Conservation (phyloP, 2,113 vertebrate genomes). For the Psammodynastes pulverulentus region DNA sequence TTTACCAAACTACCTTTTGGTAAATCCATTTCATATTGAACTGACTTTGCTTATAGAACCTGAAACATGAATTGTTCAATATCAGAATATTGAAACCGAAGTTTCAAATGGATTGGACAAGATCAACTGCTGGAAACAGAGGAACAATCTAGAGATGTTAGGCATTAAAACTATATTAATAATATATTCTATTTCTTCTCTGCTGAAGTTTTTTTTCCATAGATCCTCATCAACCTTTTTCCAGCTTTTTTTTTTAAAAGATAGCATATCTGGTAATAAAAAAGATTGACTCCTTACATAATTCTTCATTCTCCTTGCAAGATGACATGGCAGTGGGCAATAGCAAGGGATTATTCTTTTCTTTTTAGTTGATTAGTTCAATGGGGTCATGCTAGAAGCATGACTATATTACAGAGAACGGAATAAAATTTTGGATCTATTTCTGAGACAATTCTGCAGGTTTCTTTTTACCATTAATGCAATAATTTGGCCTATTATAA, state of each 20-base stretch:
- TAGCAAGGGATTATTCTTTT: background rate
- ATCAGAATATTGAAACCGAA: background rate
- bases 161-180: background rate
- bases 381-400: background rate
- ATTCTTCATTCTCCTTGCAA: background rate
- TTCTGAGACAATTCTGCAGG: background rate
- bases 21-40: background rate
- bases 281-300: background rate
- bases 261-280: background rate
- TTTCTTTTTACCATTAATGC: background rate
- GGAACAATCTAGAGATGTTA: background rate
- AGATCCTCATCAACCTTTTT: background rate
- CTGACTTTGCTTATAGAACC: background rate
- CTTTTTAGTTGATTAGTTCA: background rate
- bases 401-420: background rate
- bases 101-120: background rate
- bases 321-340: background rate
- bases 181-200: background rate
- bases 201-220: background rate
- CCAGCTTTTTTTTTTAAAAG: background rate
- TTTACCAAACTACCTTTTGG: background rate
- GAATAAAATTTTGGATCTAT: background rate
- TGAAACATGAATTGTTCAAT: background rate
- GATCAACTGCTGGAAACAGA: background rate
- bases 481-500: background rate